Base-by-base conservation (phyloP, 1,140 invertebrate genomes). In the Diachasma alloeum region DNA sequence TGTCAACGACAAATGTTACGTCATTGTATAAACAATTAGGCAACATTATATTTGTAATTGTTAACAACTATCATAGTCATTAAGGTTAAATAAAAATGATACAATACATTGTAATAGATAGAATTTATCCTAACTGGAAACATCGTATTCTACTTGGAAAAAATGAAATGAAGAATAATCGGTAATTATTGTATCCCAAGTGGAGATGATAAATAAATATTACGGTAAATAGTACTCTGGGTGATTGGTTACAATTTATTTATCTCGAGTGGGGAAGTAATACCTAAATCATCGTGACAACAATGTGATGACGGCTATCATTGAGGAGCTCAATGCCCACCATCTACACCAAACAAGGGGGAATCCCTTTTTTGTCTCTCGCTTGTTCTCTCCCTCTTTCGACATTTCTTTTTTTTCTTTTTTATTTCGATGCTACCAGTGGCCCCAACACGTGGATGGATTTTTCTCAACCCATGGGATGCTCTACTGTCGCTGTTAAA, bases 381-480 rank as follows among this genome's bases (percentile, higher is more conserved):
- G n/a, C n/a, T 66, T 1, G 15, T 13, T 39, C 26, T 68, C 26
- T 68, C 36, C 36, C 36, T 68, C 36, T 36, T 37, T 68, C 26
- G 24, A 31, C 31, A 31, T 31, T 56, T 9, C 15, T 26, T 26
- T 26, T 74, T 24, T 74, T 46, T 74, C 4, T 74, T 26, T 53
- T 69, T 59, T 66, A 42, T 66, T 59, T 42, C 31, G 31, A 31
- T 74, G 19, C 36, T 74, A 48, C 59, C 37, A 37, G 36, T 17
- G 46, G 66, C 67, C 63, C 67, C 74, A 67, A 39, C 67, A 75
- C 74, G 44, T 59, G 67, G 67, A 75, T 75, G 74, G 36, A 75
- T 75, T 75, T 68, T 70, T 53, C 63, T 53, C 71, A 63, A 59
- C 31, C 53, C 36, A 70, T 26, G 19, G 39, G 13, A 63, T 37